A percentile compares a stretch with the other conserved stretches of the same genome.
Conservation (phyloP, 1,140 invertebrate genomes). For the Carcinoscorpius rotundicauda region DNA sequence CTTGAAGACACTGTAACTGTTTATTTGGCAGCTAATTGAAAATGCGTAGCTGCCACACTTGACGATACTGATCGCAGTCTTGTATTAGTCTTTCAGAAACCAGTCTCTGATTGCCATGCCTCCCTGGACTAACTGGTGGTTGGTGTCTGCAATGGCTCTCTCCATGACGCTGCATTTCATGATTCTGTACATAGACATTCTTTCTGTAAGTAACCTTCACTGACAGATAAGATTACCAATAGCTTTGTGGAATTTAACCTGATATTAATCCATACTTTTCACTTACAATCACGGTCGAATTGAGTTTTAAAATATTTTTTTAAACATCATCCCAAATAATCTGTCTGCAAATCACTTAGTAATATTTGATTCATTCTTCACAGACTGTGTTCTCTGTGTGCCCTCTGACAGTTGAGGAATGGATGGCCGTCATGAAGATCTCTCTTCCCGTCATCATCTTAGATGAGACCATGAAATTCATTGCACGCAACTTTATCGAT, state of each 20-base stretch:
- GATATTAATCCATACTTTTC: not conserved
- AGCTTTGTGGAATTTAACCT: not conserved
- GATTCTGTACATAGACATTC: slow-evolving; percentile 96
- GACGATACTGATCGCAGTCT: too few species aligned
- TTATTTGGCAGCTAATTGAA: not conserved
- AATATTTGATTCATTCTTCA: not conserved
- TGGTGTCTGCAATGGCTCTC: slow-evolving; percentile 92
- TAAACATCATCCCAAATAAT: not conserved
- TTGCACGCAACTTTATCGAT: slow-evolving; percentile 94
- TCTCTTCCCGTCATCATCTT: slow-evolving; percentile 97
- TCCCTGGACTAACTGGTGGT: slow-evolving; percentile 96
- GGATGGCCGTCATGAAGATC: slow-evolving; percentile 99
- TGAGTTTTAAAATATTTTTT: not conserved
- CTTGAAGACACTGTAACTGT: not conserved
- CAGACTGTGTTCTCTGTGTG: slow-evolving; percentile 99
- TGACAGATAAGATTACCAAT: too few species aligned
- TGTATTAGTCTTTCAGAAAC: slow-evolving; percentile 88
- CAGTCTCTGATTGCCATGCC: slow-evolving; percentile 97
- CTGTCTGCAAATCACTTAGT: not conserved
- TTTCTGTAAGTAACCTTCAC: slow-evolving; percentile 93
- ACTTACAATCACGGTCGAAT: slow-evolving; percentile 26
- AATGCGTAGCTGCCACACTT: not conserved
- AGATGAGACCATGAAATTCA: slow-evolving; percentile 98
- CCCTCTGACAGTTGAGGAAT: slow-evolving; percentile 84
- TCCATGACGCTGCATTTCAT: slow-evolving; percentile 99